These are phyloP conservation scores for Lateolabrax maculatus DNA, from an alignment of 2,797 vertebrate genomes.

Conservation along the genomic window DNA sequence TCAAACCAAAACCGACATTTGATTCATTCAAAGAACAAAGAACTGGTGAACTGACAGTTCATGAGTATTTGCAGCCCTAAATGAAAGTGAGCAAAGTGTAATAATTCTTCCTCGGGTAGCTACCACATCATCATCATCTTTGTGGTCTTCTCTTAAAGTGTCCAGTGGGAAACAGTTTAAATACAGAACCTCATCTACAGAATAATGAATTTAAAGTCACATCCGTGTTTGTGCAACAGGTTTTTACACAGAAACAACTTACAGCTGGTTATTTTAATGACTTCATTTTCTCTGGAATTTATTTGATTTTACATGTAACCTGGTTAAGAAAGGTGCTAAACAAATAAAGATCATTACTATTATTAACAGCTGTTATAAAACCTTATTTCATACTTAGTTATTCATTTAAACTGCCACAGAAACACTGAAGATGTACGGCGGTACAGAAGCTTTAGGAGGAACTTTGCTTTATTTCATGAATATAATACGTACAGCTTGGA, in stretches of 20 bases:
- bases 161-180: slow-evolving; percentile 22
- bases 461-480: background rate
- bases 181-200: too few species aligned
- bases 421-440: slow-evolving; percentile 43
- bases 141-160: slow-evolving; percentile 25
- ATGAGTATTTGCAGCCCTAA: background rate
- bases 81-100: background rate
- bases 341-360: too few species aligned
- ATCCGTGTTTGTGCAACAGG: slow-evolving; percentile 36
- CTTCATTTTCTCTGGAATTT: too few species aligned
- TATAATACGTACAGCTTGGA: background rate
- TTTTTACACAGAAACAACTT: too few species aligned
- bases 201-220: too few species aligned
- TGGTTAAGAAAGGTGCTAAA: too few species aligned
- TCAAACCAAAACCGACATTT: too few species aligned
- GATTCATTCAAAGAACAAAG: background rate
- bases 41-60: background rate
- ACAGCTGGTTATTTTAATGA: too few species aligned
- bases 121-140: slow-evolving; percentile 13
- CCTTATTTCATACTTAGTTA: too few species aligned
- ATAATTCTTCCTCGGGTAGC: slow-evolving; percentile 7
- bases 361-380: background rate
- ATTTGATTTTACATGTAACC: too few species aligned
- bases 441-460: slow-evolving; percentile 35
- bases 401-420: slow-evolving; percentile 33